Conservation (phyloP, 1,140 invertebrate species). For the Temnothorax nylanderi region DNA sequence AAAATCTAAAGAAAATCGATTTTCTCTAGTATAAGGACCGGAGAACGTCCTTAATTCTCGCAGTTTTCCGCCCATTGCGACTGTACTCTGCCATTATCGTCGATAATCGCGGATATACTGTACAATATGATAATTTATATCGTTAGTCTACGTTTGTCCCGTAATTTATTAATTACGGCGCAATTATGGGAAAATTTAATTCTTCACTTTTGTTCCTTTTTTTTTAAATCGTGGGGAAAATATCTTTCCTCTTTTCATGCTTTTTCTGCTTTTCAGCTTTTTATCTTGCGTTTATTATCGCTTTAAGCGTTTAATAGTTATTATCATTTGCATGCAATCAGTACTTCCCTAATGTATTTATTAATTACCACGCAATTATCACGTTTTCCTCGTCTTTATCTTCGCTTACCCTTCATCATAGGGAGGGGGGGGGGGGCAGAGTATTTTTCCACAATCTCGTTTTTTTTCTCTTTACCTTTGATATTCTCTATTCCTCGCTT, state of each 20-base stretch:
- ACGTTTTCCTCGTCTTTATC: slow-evolving; percentile 5
- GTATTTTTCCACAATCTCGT: not conserved
- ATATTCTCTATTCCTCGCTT: slow-evolving; percentile 2
- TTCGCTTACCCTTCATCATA: not conserved
- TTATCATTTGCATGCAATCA: slow-evolving; percentile 12
- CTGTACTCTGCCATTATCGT: not conserved
- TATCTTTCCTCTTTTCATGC: not conserved
- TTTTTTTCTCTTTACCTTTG: slow-evolving; percentile 1
- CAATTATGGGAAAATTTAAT: slow-evolving; percentile 11
- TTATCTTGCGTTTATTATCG: not conserved
- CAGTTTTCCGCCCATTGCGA: not conserved
- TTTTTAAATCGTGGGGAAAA: not conserved
- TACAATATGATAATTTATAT: not conserved
- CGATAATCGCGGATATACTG: not conserved
- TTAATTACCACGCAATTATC: slow-evolving; percentile 31
- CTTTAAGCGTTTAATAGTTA: not conserved
- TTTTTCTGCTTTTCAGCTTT: not conserved
- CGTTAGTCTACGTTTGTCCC: not conserved
- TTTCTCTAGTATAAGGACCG: too few relatives aligned
- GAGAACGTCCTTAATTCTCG: too few relatives aligned
- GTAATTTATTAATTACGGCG: slow-evolving; percentile 17
- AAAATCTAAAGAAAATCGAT: too few relatives aligned
- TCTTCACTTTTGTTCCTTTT: not conserved
- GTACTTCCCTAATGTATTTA: slow-evolving; percentile 21
- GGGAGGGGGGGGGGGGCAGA: too few relatives aligned